These are phyloP conservation scores for Musca domestica DNA, from an alignment of 1,140 invertebrate species.

Conservation along the genomic window DNA sequence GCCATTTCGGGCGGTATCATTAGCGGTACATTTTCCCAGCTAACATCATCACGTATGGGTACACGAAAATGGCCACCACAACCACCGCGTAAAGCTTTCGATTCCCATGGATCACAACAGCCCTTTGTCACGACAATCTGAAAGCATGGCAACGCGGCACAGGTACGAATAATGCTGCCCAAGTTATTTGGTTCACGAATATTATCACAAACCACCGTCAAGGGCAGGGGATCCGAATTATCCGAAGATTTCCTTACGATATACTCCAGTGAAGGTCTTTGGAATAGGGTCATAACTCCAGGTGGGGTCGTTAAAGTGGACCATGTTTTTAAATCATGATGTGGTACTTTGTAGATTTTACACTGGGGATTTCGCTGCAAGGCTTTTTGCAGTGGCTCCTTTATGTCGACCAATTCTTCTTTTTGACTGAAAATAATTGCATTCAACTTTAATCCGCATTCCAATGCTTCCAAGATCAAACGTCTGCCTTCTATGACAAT, in stretches of 20 bases:
- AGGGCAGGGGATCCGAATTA: slow-evolving; percentile 61
- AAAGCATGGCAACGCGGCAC: slow-evolving; percentile 75
- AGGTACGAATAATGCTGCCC: slow-evolving; percentile 77
- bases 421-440: slow-evolving; percentile 69
- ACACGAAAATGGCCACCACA: slow-evolving; percentile 82
- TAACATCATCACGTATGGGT: slow-evolving; percentile 62
- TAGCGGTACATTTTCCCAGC: slow-evolving; percentile 62
- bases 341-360: slow-evolving; percentile 72
- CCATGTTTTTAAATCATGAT: slow-evolving; percentile 76
- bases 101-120: slow-evolving; percentile 85
- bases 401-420: slow-evolving; percentile 61
- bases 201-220: slow-evolving; percentile 87
- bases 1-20: slow-evolving; percentile 35
- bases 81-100: slow-evolving; percentile 79
- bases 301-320: slow-evolving; percentile 76
- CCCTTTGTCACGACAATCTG: slow-evolving; percentile 78
- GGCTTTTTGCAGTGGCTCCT: slow-evolving; percentile 55
- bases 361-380: slow-evolving; percentile 45
- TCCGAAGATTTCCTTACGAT: slow-evolving; percentile 27
- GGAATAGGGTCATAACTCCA: slow-evolving; percentile 77
- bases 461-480: slow-evolving; percentile 75
- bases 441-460: slow-evolving; percentile 63
- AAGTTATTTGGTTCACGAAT: slow-evolving; percentile 87
- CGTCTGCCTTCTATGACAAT: slow-evolving; percentile 79
- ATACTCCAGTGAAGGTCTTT: slow-evolving; percentile 59